Base-by-base conservation (phyloP, 2,113 vertebrate species). In the Clarias batrachus region DNA sequence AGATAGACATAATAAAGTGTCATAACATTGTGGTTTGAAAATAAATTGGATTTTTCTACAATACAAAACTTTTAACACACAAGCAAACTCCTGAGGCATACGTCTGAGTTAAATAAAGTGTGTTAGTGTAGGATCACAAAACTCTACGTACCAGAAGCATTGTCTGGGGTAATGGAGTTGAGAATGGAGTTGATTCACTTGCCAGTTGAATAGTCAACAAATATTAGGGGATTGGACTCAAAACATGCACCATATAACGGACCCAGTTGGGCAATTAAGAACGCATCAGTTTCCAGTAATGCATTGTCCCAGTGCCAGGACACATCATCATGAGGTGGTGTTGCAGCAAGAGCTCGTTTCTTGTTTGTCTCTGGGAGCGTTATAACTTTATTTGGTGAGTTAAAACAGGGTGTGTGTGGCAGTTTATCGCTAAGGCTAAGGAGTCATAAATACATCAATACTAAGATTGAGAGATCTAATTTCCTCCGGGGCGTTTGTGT, bases 381-480 rank as follows among this genome's bases (percentile, higher is more conserved):
- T 87, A 87, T 89, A 74, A 87, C 86, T 90, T 81, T 80, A 85
- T 89, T 86, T 82, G 62, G 70, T 65, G 68, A 84, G 59, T 70
- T 65, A 86, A 68, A 62, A 73, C 66, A 68, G 71, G 11, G 60
- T 68, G 71, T 62, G 10, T 81, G 41, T 62, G 52, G 41, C 60
- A 57, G 52, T 84, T 89, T 81, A 89, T 84, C 74, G 2, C 60
- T 13, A 25, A 59, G 66, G 17, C 37, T 74, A 65, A 82, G 71
- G 56, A 90, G 82, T 87, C 84, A 81, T 87, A 86, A 89, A 89
- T 81, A 76, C 76, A 90, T 89, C 81, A 81, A 71, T 89, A 85
- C 74, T 52, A 81, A 70, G 77, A 90, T 59, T 70, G 77, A 90
- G 79, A 63, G 79, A 83, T 81, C 63, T 80, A 87, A 81, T 86